Evolutionary conservation across 2,113 vertebrate species (phyloP).

Genomic region (Myiozetetes cayanensis): DNA sequence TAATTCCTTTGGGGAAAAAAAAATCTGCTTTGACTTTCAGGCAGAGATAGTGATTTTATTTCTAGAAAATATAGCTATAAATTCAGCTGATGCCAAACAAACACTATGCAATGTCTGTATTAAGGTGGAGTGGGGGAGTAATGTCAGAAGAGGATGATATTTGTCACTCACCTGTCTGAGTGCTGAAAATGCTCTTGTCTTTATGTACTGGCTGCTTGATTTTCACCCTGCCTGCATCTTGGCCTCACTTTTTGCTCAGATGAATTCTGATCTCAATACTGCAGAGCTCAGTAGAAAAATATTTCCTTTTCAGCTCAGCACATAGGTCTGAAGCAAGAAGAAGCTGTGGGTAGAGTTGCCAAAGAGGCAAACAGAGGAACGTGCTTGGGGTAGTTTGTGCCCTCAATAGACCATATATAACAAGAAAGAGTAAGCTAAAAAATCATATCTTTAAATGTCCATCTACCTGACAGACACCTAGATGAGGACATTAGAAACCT

Average conservation of each 20-base stretch:
- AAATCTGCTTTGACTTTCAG: background rate
- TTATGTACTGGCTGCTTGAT: background rate
- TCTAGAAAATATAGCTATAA: conserved; percentile 40
- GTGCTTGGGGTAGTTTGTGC: background rate
- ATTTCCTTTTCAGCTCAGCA: background rate
- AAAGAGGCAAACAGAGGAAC: background rate
- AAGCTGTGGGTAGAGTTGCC: background rate
- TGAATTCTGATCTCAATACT: background rate
- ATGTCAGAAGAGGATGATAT: background rate
- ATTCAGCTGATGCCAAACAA: background rate
- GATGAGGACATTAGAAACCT: background rate
- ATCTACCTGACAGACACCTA: background rate
- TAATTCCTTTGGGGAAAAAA: background rate
- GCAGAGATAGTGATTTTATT: background rate
- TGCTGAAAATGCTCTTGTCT: background rate
- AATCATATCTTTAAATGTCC: background rate
- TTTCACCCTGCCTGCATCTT: background rate
- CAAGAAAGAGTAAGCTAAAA: background rate
- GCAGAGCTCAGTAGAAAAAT: background rate
- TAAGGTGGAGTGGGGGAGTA: background rate
- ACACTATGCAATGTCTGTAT: background rate
- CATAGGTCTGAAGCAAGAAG: background rate
- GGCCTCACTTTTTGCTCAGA: background rate
- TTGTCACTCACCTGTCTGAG: conserved; percentile 27
- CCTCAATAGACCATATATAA: background rate